Evolutionary conservation across 2,797 vertebrate genomes (phyloP).

Genomic region (Protosalanx chinensis): DNA sequence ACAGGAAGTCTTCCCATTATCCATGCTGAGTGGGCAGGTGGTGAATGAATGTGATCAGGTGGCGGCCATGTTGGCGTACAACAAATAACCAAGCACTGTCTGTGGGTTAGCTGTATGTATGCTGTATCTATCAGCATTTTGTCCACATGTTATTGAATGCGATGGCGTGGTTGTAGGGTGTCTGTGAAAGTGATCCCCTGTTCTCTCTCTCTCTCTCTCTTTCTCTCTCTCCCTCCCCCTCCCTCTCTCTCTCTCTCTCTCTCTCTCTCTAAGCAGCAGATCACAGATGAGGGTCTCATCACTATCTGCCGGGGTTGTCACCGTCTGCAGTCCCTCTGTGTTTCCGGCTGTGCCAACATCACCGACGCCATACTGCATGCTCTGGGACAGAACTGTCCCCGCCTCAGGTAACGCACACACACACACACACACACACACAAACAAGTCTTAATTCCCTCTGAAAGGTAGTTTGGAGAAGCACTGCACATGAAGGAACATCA

Average conservation of each 20-base stretch:
- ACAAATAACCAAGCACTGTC: too few relatives aligned
- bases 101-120: background rate
- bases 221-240: background rate
- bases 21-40: background rate
- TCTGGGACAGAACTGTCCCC: slow-evolving; percentile 94
- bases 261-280: slow-evolving; percentile 80
- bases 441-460: background rate
- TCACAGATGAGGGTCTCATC: slow-evolving; percentile 97
- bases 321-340: slow-evolving; percentile 93
- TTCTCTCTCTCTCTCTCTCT: background rate
- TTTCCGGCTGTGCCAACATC: slow-evolving; percentile 96
- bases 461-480: background rate
- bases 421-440: slow-evolving; percentile 11
- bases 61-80: background rate
- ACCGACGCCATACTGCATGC: slow-evolving; percentile 95
- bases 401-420: slow-evolving; percentile 75
- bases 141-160: too few relatives aligned
- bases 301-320: slow-evolving; percentile 97
- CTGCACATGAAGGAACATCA: background rate
- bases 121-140: too few relatives aligned
- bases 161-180: too few relatives aligned
- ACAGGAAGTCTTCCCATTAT: background rate
- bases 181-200: too few relatives aligned
- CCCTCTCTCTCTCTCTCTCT: slow-evolving; percentile 14
- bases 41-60: background rate